Conservation (phyloP, 1,140 invertebrate species). For the Cherax quadricarinatus region DNA sequence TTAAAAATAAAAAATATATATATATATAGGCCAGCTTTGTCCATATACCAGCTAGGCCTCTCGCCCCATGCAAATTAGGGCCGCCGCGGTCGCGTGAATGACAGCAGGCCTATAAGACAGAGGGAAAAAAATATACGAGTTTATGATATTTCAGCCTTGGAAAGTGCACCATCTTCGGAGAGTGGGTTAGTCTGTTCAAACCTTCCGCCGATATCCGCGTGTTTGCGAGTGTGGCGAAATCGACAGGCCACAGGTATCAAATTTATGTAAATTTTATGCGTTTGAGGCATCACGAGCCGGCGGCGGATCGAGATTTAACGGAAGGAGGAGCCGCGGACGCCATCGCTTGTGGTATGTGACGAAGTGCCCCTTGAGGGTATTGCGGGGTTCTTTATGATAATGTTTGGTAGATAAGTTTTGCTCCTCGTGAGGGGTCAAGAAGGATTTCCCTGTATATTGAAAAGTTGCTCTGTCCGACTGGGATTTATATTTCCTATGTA, state of each 20-base stretch:
- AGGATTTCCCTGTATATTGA: too few relatives aligned
- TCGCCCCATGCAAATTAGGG: conserved; percentile 49
- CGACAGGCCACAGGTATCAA: conserved; percentile 25
- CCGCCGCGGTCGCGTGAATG: conserved; percentile 48
- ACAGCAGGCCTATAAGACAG: conserved; percentile 29
- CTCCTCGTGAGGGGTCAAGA: too few relatives aligned
- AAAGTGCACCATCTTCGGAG: conserved; percentile 11
- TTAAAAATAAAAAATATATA: too few relatives aligned
- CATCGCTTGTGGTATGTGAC: conserved; percentile 33
- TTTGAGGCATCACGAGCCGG: conserved; percentile 7
- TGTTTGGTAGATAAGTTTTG: not conserved
- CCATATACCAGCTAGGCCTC: not conserved
- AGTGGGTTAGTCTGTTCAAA: conserved; percentile 30
- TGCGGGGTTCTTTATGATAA: not conserved
- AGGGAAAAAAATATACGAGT: conserved; percentile 23
- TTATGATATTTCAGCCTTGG: conserved; percentile 40
- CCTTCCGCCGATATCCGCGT: conserved; percentile 20
- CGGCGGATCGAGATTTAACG: conserved; percentile 27
- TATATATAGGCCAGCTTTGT: not conserved
- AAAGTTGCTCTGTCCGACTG: too few relatives aligned
- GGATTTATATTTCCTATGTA: not conserved
- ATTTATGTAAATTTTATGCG: conserved; percentile 48
- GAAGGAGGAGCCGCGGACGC: not conserved
- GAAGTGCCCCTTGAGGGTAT: not conserved
- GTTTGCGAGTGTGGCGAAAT: conserved; percentile 17